Conservation (phyloP, 2,888 invertebrate genomes). For the Cosmopolites sordidus region DNA sequence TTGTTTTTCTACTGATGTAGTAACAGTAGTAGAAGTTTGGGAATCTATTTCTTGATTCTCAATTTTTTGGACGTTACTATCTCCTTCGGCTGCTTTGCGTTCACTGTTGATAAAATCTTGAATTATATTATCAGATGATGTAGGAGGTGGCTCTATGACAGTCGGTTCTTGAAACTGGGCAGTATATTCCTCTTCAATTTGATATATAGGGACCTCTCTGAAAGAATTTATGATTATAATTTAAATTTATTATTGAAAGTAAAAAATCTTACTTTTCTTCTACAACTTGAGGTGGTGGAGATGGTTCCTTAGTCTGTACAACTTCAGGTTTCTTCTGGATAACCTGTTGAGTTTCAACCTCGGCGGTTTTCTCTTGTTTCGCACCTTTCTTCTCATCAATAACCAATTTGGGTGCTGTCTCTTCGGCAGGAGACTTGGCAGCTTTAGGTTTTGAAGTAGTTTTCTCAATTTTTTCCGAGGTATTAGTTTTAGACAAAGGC, state of each 20-base stretch:
- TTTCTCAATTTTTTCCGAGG: conserved; percentile 20
- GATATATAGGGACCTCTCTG: conserved; percentile 6
- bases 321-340: conserved; percentile 4
- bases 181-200: conserved; percentile 7
- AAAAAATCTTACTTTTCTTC: conserved; percentile 14
- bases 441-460: conserved; percentile 8
- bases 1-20: conserved; percentile 12
- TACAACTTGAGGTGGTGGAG: conserved; percentile 7
- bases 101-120: conserved; percentile 23
- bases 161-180: not conserved
- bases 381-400: conserved; percentile 16
- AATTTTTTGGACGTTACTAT: not conserved
- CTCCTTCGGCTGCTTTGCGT: conserved; percentile 15
- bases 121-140: conserved; percentile 10
- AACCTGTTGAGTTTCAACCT: conserved; percentile 5
- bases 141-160: not conserved
- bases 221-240: not conserved
- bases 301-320: conserved; percentile 14
- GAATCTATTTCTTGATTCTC: conserved; percentile 2
- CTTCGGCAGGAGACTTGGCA: conserved; percentile 19
- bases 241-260: conserved; percentile 2
- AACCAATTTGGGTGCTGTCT: conserved; percentile 16
- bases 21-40: conserved; percentile 1
- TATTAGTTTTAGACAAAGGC: conserved; percentile 41
- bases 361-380: conserved; percentile 6